Conservation (phyloP, 2,888 invertebrate genomes). For the Athalia rosae region DNA sequence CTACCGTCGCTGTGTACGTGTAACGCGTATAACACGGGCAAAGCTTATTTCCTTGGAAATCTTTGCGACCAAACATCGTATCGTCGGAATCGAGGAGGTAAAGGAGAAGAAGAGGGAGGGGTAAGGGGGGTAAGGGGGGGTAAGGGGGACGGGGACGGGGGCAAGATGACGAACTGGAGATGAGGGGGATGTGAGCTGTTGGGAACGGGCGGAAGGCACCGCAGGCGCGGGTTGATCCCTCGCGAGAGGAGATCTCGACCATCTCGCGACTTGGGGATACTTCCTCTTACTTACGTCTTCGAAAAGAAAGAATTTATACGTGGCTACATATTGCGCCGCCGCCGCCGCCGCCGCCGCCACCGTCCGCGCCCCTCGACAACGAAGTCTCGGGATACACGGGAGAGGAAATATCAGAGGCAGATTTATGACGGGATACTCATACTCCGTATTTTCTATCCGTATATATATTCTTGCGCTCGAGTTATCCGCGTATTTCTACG, state of each 20-base stretch:
- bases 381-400: not conserved
- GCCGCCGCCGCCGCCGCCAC: not conserved
- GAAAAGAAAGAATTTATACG: constrained; percentile 56
- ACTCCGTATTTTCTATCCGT: constrained; percentile 10
- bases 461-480: constrained; percentile 31
- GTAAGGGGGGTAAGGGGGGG: too few species aligned
- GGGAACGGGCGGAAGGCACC: constrained; percentile 11
- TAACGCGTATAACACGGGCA: too few species aligned
- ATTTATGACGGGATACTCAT: constrained; percentile 42
- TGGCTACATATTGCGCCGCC: constrained; percentile 29
- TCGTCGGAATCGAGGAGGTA: too few species aligned
- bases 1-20: too few species aligned
- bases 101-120: too few species aligned
- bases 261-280: constrained; percentile 54
- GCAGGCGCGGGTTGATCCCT: constrained; percentile 29
- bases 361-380: constrained; percentile 10
- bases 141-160: not conserved
- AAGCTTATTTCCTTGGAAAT: too few species aligned
- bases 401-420: constrained; percentile 42
- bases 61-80: too few species aligned
- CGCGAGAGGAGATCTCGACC: constrained; percentile 41
- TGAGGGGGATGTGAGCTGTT: not conserved
- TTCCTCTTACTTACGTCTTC: constrained; percentile 60
- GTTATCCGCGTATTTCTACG: constrained; percentile 19
- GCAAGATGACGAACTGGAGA: constrained; percentile 7